Percentiles rank a stretch among this genome's conserved stretches.
Evolutionary conservation across 2,797 vertebrate genomes (phyloP).

Genomic region (Ceryle rudis): DNA sequence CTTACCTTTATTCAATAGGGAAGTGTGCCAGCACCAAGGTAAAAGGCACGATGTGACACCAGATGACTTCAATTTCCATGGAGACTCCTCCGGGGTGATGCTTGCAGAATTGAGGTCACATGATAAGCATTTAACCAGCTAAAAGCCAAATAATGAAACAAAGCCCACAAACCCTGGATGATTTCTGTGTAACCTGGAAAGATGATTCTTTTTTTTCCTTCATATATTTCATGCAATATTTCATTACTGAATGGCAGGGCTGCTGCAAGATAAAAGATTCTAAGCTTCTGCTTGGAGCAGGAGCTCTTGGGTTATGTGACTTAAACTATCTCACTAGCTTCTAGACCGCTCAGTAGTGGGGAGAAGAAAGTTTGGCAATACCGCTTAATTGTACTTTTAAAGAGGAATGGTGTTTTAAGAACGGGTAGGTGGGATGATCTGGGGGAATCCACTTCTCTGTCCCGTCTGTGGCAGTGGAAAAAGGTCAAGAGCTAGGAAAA

Average conservation of each 20-base stretch:
- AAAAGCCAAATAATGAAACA: neutral
- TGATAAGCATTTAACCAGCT: neutral
- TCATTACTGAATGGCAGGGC: neutral
- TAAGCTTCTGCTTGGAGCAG: neutral
- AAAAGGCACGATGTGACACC: neutral
- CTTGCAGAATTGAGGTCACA: neutral
- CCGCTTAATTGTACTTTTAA: neutral
- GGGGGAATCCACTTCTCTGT: neutral
- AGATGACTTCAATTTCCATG: neutral
- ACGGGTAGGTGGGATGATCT: neutral
- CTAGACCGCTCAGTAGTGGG: neutral
- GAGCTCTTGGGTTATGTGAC: neutral
- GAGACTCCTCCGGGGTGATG: neutral
- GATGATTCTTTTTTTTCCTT: neutral
- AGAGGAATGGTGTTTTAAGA: neutral
- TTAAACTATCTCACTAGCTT: neutral
- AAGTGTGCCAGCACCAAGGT: neutral
- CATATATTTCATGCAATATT: neutral
- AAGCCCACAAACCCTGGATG: neutral
- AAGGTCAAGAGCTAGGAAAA: neutral
- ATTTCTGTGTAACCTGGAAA: neutral
- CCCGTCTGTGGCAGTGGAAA: neutral
- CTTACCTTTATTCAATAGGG: neutral
- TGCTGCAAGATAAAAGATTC: neutral
- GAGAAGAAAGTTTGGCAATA: neutral